Percentiles rank a stretch among this genome's conserved stretches.
phyloP scores from a whole-genome alignment of 2,113 vertebrate species.

The Phalacrocorax brasilianus region DNA sequence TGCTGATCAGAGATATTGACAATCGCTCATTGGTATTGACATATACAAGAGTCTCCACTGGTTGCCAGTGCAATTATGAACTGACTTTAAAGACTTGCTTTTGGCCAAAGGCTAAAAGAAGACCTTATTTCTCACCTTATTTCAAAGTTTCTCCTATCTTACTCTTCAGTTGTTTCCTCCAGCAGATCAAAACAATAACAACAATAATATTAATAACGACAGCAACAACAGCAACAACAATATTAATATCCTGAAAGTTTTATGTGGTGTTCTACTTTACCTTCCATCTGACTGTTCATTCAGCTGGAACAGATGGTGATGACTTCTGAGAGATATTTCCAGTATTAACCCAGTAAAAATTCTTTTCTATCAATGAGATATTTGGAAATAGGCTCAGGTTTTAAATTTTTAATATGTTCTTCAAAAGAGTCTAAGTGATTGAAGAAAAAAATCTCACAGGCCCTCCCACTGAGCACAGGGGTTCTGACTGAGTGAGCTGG shows the following conservation, averaged over 20 bases:
- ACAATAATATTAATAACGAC: not conserved
- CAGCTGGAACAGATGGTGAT: not conserved
- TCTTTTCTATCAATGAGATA: not conserved
- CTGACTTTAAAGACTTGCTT: conserved; percentile 40
- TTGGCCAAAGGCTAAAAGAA: conserved; percentile 15
- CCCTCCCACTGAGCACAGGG: not conserved
- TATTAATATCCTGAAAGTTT: not conserved
- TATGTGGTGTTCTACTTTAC: not conserved
- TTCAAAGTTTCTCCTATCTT: not conserved
- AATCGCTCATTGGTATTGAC: conserved; percentile 68
- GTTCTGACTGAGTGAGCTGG: not conserved
- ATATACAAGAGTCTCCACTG: conserved; percentile 3
- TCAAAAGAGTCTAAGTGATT: not conserved
- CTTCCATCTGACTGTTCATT: not conserved
- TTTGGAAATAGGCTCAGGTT: not conserved
- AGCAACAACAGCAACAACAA: too few relatives aligned
- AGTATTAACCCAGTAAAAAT: not conserved
- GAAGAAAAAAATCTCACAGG: not conserved
- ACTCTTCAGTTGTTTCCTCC: not conserved
- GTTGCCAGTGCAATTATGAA: conserved; percentile 55
- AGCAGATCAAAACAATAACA: not conserved
- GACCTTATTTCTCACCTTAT: not conserved
- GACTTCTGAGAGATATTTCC: not conserved
- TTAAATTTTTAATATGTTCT: not conserved
- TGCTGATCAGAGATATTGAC: conserved; percentile 67